phyloP scores from a whole-genome alignment of 2,113 vertebrate genomes.

The Anguilla japonica region DNA sequence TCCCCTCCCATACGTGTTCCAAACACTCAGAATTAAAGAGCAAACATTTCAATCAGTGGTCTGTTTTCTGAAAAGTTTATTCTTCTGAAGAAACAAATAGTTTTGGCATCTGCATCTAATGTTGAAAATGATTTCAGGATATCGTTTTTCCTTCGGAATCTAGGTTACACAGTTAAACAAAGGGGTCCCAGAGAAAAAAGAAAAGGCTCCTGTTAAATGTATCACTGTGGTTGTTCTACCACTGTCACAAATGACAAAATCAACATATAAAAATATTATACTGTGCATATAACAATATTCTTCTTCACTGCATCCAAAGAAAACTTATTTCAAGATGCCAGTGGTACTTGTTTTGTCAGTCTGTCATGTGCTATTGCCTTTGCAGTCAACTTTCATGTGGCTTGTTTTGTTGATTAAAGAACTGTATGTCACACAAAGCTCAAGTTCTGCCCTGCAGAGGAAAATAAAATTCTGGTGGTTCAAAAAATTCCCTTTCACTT shows the following conservation, averaged over 20 bases:
- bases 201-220: slow-evolving; percentile 11
- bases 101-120: not conserved
- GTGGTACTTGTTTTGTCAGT: not conserved
- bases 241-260: not conserved
- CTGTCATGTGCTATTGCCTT: not conserved
- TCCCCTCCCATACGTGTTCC: too few relatives aligned
- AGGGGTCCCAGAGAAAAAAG: slow-evolving; percentile 2
- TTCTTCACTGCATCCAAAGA: not conserved
- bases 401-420: not conserved
- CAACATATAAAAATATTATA: not conserved
- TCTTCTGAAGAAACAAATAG: not conserved
- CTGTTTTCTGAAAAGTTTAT: not conserved
- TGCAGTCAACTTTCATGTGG: not conserved
- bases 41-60: too few relatives aligned
- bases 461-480: not conserved
- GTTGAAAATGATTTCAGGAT: slow-evolving; percentile 13
- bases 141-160: slow-evolving; percentile 8
- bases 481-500: not conserved
- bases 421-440: not conserved
- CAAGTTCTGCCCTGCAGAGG: not conserved
- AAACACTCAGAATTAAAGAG: too few relatives aligned
- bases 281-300: not conserved
- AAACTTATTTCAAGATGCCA: not conserved
- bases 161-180: not conserved
- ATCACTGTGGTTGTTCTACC: slow-evolving; percentile 16